Conservation (phyloP, 2,113 vertebrate species). For the Sarotherodon lohbergeri region DNA sequence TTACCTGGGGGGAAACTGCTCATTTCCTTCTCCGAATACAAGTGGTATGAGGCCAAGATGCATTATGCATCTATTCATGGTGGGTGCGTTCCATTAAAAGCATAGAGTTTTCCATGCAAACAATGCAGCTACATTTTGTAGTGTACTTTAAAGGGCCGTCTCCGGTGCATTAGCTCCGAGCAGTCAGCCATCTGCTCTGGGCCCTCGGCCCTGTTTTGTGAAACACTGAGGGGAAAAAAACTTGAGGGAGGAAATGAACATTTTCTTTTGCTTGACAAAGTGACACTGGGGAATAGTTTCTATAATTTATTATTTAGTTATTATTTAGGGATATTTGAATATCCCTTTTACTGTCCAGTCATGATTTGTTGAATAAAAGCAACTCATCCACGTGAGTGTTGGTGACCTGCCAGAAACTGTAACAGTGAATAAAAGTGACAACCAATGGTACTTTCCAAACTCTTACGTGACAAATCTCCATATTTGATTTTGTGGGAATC, state of each 20-base stretch:
- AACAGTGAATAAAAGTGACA: neutral
- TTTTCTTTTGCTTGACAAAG: neutral
- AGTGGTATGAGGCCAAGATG: neutral
- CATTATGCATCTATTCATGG: neutral
- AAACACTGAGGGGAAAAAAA: neutral
- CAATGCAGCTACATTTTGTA: neutral
- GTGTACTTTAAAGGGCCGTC: neutral
- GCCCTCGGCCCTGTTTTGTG: neutral
- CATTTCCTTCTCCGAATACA: neutral
- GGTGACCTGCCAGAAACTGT: neutral
- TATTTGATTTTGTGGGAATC: neutral
- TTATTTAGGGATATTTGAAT: neutral
- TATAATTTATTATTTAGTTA: neutral
- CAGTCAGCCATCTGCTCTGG: conserved; percentile 2
- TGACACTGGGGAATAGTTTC: neutral
- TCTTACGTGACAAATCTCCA: neutral
- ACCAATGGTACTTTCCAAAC: neutral
- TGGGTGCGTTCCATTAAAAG: neutral
- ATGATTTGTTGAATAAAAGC: neutral
- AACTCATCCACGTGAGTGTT: neutral
- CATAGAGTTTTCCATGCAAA: neutral
- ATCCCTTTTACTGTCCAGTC: neutral
- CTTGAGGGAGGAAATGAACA: neutral
- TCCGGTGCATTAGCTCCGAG: neutral
- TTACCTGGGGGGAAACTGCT: neutral